Percentiles rank a stretch among this genome's conserved stretches.
These are phyloP conservation scores for Lipotes vexillifer DNA, from an alignment of 2,113 vertebrate genomes.

Conservation along the genomic window DNA sequence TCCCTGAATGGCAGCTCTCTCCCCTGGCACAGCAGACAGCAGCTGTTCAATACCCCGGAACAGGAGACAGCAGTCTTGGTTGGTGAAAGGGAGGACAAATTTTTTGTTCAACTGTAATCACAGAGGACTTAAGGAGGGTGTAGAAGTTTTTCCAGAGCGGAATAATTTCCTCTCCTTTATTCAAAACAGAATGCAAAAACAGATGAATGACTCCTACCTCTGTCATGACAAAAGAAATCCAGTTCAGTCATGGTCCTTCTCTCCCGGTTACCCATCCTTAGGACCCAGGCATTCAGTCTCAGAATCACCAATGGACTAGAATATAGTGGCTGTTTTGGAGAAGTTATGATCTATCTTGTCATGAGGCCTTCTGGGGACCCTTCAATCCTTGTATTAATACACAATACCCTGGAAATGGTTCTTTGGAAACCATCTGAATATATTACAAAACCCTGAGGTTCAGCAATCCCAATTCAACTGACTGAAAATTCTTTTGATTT, in stretches of 20 bases:
- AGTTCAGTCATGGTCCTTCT: not conserved
- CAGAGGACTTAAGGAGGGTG: not conserved
- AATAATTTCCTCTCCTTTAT: slow-evolving; percentile 50
- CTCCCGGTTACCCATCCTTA: not conserved
- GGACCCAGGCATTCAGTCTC: not conserved
- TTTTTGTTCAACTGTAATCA: slow-evolving; percentile 41
- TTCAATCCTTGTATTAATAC: slow-evolving; percentile 48
- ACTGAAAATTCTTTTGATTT: not conserved
- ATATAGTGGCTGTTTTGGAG: not conserved
- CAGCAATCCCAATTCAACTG: not conserved
- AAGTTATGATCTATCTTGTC: not conserved
- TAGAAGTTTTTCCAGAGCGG: slow-evolving; percentile 33
- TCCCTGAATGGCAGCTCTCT: not conserved
- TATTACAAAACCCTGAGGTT: not conserved
- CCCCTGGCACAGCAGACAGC: not conserved
- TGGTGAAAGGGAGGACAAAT: not conserved
- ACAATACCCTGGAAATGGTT: not conserved
- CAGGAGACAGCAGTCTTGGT: not conserved
- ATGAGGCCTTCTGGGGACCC: not conserved
- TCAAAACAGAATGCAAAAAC: slow-evolving; percentile 23
- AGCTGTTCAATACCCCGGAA: not conserved
- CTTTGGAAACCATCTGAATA: slow-evolving; percentile 26
- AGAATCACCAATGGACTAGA: not conserved
- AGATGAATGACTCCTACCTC: not conserved
- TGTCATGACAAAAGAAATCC: not conserved